Conservation (phyloP, 2,113 vertebrate genomes). For the Cynocephalus volans region DNA sequence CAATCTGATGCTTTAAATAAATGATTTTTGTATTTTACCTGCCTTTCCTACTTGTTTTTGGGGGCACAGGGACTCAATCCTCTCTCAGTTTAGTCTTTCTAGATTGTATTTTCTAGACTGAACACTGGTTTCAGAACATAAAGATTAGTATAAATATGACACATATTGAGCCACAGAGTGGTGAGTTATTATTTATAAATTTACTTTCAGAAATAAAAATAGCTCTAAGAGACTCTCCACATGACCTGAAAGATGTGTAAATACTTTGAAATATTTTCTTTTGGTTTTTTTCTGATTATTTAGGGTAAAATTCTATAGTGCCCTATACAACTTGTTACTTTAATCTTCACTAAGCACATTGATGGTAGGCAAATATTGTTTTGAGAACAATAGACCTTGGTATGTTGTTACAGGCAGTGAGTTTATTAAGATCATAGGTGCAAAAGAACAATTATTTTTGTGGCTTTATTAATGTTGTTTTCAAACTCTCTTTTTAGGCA, state of each 20-base stretch:
- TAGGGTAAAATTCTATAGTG: background rate
- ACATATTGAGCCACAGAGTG: background rate
- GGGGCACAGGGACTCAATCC: background rate
- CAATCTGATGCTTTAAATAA: background rate
- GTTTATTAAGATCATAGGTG: background rate
- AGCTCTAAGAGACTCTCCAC: background rate
- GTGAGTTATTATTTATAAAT: conserved; percentile 44
- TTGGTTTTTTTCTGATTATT: background rate
- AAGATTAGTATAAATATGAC: background rate
- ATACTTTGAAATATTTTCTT: background rate
- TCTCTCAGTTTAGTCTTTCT: conserved; percentile 13
- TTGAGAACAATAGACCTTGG: background rate
- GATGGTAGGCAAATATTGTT: background rate
- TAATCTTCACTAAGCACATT: background rate
- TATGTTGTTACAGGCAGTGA: background rate
- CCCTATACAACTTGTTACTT: background rate
- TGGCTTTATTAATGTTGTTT: conserved; percentile 68
- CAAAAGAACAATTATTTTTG: conserved; percentile 67
- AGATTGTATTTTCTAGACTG: conserved; percentile 21
- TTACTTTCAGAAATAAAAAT: conserved; percentile 59
- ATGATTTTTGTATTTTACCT: background rate
- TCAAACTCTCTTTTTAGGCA: conserved; percentile 59
- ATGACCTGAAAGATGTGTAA: background rate
- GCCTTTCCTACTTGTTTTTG: background rate
- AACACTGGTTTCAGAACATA: background rate